These are phyloP conservation scores for Sigmodon hispidus DNA, from an alignment of 2,113 vertebrate genomes.

Conservation along the genomic window DNA sequence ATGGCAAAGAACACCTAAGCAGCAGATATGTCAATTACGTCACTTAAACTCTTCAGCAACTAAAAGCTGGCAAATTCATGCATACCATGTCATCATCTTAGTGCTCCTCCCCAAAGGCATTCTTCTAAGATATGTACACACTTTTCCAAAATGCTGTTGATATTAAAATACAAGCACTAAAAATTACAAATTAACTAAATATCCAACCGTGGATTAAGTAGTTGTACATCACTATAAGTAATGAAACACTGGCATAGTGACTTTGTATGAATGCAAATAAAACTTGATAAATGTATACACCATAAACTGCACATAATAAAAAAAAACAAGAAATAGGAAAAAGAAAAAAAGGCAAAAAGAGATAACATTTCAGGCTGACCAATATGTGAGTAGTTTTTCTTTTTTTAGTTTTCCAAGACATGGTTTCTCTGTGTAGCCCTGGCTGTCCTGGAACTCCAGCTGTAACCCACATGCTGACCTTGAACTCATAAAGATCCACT, in stretches of 20 bases:
- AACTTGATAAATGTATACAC: not conserved
- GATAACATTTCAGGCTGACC: not conserved
- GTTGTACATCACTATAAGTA: constrained; percentile 1
- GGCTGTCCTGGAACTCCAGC: no score
- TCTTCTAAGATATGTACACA: not conserved
- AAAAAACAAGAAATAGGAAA: not conserved
- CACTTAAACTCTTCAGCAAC: constrained; percentile 3
- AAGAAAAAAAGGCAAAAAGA: not conserved
- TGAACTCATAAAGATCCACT: no score
- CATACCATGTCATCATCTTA: not conserved
- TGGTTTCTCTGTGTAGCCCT: no score
- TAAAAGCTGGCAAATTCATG: constrained; percentile 29
- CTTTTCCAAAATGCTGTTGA: not conserved
- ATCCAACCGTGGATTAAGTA: not conserved
- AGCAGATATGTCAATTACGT: constrained; percentile 14
- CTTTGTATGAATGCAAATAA: not conserved
- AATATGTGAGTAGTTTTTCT: not conserved
- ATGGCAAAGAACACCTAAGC: not conserved
- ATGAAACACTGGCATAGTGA: not conserved
- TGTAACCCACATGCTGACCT: no score
- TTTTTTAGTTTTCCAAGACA: no score
- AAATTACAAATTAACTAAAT: constrained; percentile 42
- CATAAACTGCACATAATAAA: not conserved
- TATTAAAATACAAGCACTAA: not conserved
- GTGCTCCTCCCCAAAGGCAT: not conserved